Conservation (phyloP, 2,888 invertebrate species). For the Rhagium mordax region DNA sequence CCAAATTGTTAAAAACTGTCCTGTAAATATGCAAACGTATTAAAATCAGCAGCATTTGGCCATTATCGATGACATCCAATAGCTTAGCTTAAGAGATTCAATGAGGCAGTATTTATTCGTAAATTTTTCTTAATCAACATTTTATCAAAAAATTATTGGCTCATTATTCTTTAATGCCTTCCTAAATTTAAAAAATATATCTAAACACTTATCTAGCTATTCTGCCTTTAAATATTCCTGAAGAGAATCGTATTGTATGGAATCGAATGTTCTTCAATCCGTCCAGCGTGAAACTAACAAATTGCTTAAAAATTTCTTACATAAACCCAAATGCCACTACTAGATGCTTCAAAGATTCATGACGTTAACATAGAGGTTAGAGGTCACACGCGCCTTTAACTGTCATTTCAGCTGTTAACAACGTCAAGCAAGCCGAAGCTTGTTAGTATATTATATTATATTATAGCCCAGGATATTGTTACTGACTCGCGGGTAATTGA, state of each 20-base stretch:
- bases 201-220: too few species aligned
- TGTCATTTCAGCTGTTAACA: slow-evolving; percentile 21
- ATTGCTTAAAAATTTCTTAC: background rate
- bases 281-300: background rate
- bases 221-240: background rate
- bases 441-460: slow-evolving; percentile 9
- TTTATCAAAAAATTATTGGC: too few species aligned
- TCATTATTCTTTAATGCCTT: too few species aligned
- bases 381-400: slow-evolving; percentile 23
- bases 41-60: too few species aligned
- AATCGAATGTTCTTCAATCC: background rate
- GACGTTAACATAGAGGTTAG: slow-evolving; percentile 1
- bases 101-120: too few species aligned
- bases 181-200: too few species aligned
- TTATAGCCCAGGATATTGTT: background rate
- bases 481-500: background rate
- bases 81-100: too few species aligned
- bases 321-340: background rate
- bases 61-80: too few species aligned
- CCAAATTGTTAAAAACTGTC: too few species aligned
- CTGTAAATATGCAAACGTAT: too few species aligned
- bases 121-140: too few species aligned
- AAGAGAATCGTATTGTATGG: background rate
- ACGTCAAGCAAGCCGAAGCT: slow-evolving; percentile 13
- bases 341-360: slow-evolving; percentile 2